Evolutionary conservation across 2,113 vertebrate genomes (phyloP), one percentile per base, ranked within the genome.

Genomic region (Scatophagus argus): DNA sequence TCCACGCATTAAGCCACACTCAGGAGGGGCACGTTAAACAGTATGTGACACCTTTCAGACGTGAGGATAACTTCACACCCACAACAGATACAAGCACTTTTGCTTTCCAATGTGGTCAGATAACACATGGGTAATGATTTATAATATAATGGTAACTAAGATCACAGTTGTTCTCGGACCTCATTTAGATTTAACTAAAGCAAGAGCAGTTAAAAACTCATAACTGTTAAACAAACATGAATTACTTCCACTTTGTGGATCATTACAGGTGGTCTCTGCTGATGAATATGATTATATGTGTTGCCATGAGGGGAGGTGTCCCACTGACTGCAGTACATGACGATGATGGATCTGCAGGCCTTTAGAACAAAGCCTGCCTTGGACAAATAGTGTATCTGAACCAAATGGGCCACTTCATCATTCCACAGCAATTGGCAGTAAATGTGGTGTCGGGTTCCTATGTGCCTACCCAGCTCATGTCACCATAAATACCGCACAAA

Each of bases 361-460:
- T 19, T n/a, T 61, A 87, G 87, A 89, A 84, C 87, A 81, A 88
- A 92, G 86, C 34, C 66, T 0, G 38, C 21, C 21, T n/a, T 3
- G 56, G 61, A 87, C 77, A 82, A 82, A 89, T 9, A 60, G 59
- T 74, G 74, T 2, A 70, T 92, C 77, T 74, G 81, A 84, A 90
- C 86, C 92, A 92, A 94, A 93, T 89, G 88, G 85, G 67, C 89
- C 90, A 84, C 85, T 94, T 88, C 84, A 91, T 93, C 91, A 91
- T 89, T 75, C 84, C 87, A 78, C 86, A 79, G 90, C 87, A 76
- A 92, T 89, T 79, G 77, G 81, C 83, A 87, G 89, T 93, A 93
- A 94, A 93, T 92, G 91, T 88, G 90, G 93, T 93, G 85, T 93
- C 84, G 60, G 80, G 92, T 93, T 94, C 82, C 92, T 67, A 17